Conservation (phyloP, 1,140 invertebrate genomes). For the Bombus superbus region DNA sequence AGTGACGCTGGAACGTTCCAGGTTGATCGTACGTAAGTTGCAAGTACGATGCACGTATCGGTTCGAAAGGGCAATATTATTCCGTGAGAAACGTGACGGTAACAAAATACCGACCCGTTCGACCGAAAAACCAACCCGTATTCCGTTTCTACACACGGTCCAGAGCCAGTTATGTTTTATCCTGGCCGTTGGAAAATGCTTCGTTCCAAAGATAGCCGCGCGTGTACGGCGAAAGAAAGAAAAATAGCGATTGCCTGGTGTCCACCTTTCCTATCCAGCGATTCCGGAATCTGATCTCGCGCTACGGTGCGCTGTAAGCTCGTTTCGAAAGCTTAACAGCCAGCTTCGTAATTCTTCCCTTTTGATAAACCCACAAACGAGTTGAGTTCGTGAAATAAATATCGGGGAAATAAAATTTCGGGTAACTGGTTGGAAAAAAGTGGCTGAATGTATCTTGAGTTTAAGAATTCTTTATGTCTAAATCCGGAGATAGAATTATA, state of each 20-base stretch:
- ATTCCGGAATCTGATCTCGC: conserved; percentile 9
- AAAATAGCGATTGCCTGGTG: background rate
- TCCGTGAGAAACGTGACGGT: background rate
- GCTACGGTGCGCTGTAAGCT: background rate
- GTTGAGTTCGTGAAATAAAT: no score
- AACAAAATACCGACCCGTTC: conserved; percentile 3
- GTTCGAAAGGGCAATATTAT: conserved; percentile 26
- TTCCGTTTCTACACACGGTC: background rate
- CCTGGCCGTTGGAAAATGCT: conserved; percentile 1
- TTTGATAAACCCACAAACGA: background rate
- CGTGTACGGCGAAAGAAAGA: background rate
- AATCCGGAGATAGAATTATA: background rate
- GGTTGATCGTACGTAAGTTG: background rate
- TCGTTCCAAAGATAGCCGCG: conserved; percentile 14
- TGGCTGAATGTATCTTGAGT: background rate
- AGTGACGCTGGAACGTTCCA: no score
- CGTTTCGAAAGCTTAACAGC: conserved; percentile 17
- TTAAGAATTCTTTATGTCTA: background rate
- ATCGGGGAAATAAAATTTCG: background rate
- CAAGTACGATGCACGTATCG: background rate
- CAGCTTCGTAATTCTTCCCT: background rate
- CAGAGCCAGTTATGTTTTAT: background rate
- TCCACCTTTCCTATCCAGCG: conserved; percentile 6
- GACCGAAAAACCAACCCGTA: background rate
- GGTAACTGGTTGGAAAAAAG: background rate